A percentile compares a stretch with the other conserved stretches of the same genome.
Evolutionary conservation across 2,888 invertebrate genomes (phyloP).

Genomic region (Drosophila paranaensis): DNA sequence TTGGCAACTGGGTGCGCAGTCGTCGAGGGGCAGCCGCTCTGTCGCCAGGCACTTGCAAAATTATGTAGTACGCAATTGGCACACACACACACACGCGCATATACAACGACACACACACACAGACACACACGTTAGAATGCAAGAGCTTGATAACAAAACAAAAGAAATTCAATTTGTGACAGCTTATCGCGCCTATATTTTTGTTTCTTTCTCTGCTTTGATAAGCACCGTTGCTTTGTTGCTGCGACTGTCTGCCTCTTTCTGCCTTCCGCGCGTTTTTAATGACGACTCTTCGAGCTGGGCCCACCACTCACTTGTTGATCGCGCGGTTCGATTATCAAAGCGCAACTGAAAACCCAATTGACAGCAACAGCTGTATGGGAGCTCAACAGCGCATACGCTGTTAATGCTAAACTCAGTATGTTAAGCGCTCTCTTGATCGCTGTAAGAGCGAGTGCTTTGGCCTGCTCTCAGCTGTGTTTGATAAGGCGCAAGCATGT

Average conservation of each 20-base stretch:
- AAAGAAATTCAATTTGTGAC: conserved; percentile 12
- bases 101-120: conserved; percentile 8
- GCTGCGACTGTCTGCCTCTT: conserved; percentile 1
- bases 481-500: conserved; percentile 37
- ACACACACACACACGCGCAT: conserved; percentile 8
- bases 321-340: conserved; percentile 54
- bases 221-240: conserved; percentile 44
- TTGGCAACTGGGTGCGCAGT: conserved; percentile 46
- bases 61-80: conserved; percentile 62
- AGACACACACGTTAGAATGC: not conserved
- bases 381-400: not conserved
- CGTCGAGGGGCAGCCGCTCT: conserved; percentile 40
- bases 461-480: conserved; percentile 42
- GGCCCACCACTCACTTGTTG: conserved; percentile 33
- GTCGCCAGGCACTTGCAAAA: conserved; percentile 65
- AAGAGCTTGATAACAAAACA: conserved; percentile 33
- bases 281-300: conserved; percentile 2
- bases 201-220: conserved; percentile 37
- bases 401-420: conserved; percentile 40
- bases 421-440: conserved; percentile 28
- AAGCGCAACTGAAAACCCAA: conserved; percentile 50
- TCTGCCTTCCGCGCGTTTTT: conserved; percentile 7
- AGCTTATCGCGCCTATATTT: conserved; percentile 42
- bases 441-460: conserved; percentile 30
- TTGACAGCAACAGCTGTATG: conserved; percentile 22